These are phyloP conservation scores for Hypomecis punctinalis DNA, from an alignment of 2,888 invertebrate genomes.

Conservation along the genomic window DNA sequence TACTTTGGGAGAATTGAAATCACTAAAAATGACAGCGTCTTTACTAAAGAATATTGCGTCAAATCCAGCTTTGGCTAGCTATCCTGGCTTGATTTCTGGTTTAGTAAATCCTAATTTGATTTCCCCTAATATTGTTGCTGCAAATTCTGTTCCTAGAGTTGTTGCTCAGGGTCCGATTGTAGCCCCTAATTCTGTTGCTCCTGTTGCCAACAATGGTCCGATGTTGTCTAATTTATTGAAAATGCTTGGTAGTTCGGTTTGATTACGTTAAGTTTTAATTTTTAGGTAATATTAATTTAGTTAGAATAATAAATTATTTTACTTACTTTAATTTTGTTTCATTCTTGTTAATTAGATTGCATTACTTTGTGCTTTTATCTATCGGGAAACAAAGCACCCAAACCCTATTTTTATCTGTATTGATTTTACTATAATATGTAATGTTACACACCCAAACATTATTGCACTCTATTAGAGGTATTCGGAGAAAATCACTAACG, in stretches of 20 bases:
- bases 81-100: constrained; percentile 50
- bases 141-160: constrained; percentile 15
- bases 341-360: not conserved
- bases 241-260: constrained; percentile 28
- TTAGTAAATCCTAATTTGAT: constrained; percentile 18
- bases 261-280: not conserved
- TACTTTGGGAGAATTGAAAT: constrained; percentile 53
- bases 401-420: too few species aligned
- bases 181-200: constrained; percentile 31
- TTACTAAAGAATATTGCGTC: constrained; percentile 59
- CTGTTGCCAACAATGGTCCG: constrained; percentile 30
- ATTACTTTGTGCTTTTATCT: too few species aligned
- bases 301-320: constrained; percentile 1
- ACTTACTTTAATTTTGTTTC: not conserved
- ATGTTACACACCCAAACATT: too few species aligned
- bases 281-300: not conserved
- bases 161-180: constrained; percentile 36
- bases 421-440: too few species aligned
- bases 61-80: constrained; percentile 53
- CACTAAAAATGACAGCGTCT: constrained; percentile 57
- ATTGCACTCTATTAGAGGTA: too few species aligned
- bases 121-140: constrained; percentile 34
- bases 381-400: too few species aligned
- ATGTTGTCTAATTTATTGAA: constrained; percentile 31
- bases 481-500: too few species aligned